Percentiles rank a stretch among this genome's conserved stretches.
Evolutionary conservation across 2,113 vertebrate species (phyloP).

Genomic region (Crypturellus undulatus): DNA sequence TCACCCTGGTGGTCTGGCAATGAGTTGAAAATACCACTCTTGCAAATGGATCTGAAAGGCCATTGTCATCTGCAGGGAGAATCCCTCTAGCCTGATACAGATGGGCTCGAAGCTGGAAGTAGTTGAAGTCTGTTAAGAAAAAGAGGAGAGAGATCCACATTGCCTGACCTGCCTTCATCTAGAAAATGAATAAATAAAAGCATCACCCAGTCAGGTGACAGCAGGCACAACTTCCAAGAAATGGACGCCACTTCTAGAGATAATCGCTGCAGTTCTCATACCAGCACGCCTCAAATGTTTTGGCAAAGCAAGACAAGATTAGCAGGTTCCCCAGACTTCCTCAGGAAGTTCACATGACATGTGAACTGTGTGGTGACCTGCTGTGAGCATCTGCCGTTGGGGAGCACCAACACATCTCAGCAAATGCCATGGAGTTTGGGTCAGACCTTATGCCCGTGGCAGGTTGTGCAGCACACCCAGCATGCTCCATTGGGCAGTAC

Average conservation of each 20-base stretch:
- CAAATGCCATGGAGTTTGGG: neutral
- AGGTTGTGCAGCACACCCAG: neutral
- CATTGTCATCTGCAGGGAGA: slow-evolving; percentile 89
- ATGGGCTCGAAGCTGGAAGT: slow-evolving; percentile 93
- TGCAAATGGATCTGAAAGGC: slow-evolving; percentile 91
- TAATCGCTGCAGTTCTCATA: neutral
- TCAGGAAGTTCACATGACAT: neutral
- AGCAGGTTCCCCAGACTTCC: neutral
- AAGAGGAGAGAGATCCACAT: neutral
- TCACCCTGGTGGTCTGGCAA: slow-evolving; percentile 88
- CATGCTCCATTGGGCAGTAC: neutral
- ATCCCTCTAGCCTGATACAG: slow-evolving; percentile 92
- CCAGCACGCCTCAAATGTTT: neutral
- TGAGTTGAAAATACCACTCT: slow-evolving; percentile 90
- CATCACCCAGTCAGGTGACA: neutral
- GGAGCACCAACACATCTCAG: neutral
- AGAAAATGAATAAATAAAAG: neutral
- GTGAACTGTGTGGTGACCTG: neutral
- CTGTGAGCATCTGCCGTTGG: neutral
- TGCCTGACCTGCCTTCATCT: neutral
- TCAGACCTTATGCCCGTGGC: neutral
- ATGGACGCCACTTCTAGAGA: neutral
- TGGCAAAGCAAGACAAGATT: neutral
- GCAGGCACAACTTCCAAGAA: neutral
- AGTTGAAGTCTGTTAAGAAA: slow-evolving; percentile 80